A percentile compares a stretch with the other conserved stretches of the same genome.
Conservation (phyloP, 1,140 invertebrate species). For the Idris sp. region DNA sequence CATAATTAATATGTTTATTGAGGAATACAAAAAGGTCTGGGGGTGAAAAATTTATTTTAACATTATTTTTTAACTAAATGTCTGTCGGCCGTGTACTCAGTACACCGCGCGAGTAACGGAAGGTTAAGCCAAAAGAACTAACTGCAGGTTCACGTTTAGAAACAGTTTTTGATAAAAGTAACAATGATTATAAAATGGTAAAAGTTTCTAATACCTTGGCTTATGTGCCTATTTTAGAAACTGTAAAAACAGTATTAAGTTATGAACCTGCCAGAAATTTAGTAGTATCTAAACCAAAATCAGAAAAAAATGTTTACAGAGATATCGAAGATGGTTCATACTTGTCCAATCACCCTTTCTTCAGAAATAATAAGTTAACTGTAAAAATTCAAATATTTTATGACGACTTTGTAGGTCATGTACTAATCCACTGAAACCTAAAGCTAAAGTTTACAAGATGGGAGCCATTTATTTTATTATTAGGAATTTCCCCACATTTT, state of each 20-base stretch:
- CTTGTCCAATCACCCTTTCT: constrained; percentile 16
- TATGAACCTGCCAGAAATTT: constrained; percentile 1
- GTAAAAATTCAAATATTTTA: constrained; percentile 40
- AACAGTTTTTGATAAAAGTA: constrained; percentile 4
- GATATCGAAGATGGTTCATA: constrained; percentile 29
- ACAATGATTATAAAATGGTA: constrained; percentile 1
- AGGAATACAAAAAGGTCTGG: too few species aligned
- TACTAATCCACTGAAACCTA: constrained; percentile 31
- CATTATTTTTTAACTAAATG: too few species aligned
- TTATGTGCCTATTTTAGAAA: constrained; percentile 19
- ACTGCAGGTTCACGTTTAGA: constrained; percentile 1
- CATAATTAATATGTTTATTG: too few species aligned
- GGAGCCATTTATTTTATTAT: constrained; percentile 53
- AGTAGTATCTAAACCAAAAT: not conserved
- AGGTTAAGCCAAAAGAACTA: not conserved
- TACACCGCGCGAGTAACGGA: too few species aligned
- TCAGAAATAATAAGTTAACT: constrained; percentile 14
- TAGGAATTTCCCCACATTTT: constrained; percentile 41
- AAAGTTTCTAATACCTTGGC: constrained; percentile 8
- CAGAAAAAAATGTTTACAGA: constrained; percentile 5
- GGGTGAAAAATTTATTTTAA: too few species aligned
- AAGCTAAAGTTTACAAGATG: constrained; percentile 40
- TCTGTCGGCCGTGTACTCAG: too few species aligned
- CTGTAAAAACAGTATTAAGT: constrained; percentile 9
- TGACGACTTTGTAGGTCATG: constrained; percentile 48